Conservation (phyloP, 2,888 invertebrate species). For the Crocallis elinguaria region DNA sequence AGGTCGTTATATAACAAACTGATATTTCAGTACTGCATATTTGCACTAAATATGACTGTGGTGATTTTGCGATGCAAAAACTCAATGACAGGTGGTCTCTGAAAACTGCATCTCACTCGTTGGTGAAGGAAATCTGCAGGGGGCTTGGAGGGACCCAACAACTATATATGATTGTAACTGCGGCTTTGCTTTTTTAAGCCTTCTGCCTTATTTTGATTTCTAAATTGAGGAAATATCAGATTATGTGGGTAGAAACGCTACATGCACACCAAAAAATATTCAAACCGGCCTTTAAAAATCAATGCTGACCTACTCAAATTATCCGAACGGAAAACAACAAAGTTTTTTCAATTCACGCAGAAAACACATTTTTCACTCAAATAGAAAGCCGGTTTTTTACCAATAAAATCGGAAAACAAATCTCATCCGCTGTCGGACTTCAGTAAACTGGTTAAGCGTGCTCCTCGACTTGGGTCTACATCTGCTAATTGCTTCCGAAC, state of each 20-base stretch:
- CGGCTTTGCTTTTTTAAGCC: too few species aligned
- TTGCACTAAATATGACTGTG: too few species aligned
- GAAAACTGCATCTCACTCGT: not conserved
- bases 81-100: too few species aligned
- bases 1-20: too few species aligned
- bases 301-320: slow-evolving; percentile 8
- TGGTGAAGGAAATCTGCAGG: too few species aligned
- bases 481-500: slow-evolving; percentile 79
- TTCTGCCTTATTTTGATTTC: too few species aligned
- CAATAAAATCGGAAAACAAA: slow-evolving; percentile 55
- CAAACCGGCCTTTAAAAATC: slow-evolving; percentile 1
- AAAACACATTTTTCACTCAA: slow-evolving; percentile 31
- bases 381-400: slow-evolving; percentile 22
- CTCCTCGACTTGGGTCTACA: slow-evolving; percentile 71
- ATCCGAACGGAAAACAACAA: slow-evolving; percentile 19
- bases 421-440: slow-evolving; percentile 54
- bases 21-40: too few species aligned
- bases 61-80: too few species aligned
- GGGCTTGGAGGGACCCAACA: too few species aligned
- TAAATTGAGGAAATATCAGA: too few species aligned
- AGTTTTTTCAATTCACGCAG: slow-evolving; percentile 25
- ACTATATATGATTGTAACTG: too few species aligned
- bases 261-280: not conserved
- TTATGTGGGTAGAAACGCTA: not conserved
- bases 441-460: slow-evolving; percentile 61